Base-by-base conservation (phyloP, 2,888 invertebrate species). In the Hipparchia sbordonii region DNA sequence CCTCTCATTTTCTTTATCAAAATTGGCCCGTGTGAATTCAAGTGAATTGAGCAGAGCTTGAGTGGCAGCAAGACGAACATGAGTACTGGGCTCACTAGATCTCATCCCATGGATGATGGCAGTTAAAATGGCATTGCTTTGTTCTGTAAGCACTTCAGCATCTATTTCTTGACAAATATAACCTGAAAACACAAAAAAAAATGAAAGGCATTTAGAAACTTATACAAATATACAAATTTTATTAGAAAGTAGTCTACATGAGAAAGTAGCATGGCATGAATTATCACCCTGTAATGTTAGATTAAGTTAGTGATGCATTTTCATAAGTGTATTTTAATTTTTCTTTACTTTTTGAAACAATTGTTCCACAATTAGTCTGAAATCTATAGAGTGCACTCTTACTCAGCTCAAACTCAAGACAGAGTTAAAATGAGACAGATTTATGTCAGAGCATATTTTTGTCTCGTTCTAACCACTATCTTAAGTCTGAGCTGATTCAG, bases 51-150 rank as follows among this genome's bases (percentile, higher is more conserved):
- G 95, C 48, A 99, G 95, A 2, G 99, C 99, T 81, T 97, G 98
- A 6, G 99, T 99, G 45, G 99, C 99, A 60, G 99, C 99, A 70
- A 99, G 94, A 76, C 98, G 95, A 4, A 99, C 99, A 90, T 99
- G 97, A 87, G 97, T 97, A 86, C 98, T 98, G 0, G 98, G 96
- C 87, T 99, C 99, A 74, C 97, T 97, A 80, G 97, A 97, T 78
- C 99, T 96, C 99, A 99, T 99, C 12, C 99, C 99, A 90, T 99
- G 98, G 70, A 99, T 98, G 81, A 99, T 99, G 33, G 99, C 99
- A 39, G 99, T 99, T 72, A 99, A 95, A 82, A 99, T 99, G 82
- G 97, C 97, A 93, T 99, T 99, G 48, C 99, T 98, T 87, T 99
- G 98, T 74, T 96, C 94, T 75, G 98, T 97, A 79, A 99, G 92